A percentile compares a stretch with the other conserved stretches of the same genome.
Conservation (phyloP, 1,140 invertebrate species). For the Hycleus cichorii region DNA sequence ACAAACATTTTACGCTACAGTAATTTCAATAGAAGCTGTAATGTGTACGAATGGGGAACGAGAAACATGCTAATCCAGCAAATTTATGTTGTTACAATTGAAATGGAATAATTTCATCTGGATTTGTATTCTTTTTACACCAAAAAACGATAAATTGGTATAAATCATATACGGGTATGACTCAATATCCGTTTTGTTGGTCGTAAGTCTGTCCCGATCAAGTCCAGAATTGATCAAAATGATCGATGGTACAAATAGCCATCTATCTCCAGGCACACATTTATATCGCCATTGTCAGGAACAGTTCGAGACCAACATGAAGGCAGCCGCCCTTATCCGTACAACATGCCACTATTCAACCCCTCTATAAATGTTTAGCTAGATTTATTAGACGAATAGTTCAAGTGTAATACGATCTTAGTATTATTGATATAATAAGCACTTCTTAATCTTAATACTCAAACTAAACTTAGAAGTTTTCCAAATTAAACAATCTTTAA, state of each 20-base stretch:
- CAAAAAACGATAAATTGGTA: not conserved
- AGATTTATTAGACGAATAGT: constrained; percentile 11
- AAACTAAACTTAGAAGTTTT: too few species aligned
- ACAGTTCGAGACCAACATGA: constrained; percentile 11
- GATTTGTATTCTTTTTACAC: too few species aligned
- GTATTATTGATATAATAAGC: not conserved
- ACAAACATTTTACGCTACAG: too few species aligned
- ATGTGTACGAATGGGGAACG: too few species aligned
- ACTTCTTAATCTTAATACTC: not conserved
- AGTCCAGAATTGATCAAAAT: constrained; percentile 17
- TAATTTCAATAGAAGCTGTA: too few species aligned
- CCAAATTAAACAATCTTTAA: too few species aligned
- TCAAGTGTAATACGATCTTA: not conserved
- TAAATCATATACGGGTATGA: constrained; percentile 8
- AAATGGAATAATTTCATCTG: too few species aligned
- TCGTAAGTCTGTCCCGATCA: constrained; percentile 4
- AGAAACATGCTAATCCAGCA: too few species aligned
- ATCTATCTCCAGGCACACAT: constrained; percentile 15
- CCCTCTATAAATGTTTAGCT: constrained; percentile 10
- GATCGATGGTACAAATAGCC: constrained; percentile 18
- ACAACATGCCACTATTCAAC: constrained; percentile 3
- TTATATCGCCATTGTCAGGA: constrained; percentile 18
- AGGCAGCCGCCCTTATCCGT: constrained; percentile 8
- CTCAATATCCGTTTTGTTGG: constrained; percentile 5
- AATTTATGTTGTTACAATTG: too few species aligned